Percentiles rank a stretch among this genome's conserved stretches.
Conservation (phyloP, 2,113 vertebrate species). For the Pungitius pungitius region DNA sequence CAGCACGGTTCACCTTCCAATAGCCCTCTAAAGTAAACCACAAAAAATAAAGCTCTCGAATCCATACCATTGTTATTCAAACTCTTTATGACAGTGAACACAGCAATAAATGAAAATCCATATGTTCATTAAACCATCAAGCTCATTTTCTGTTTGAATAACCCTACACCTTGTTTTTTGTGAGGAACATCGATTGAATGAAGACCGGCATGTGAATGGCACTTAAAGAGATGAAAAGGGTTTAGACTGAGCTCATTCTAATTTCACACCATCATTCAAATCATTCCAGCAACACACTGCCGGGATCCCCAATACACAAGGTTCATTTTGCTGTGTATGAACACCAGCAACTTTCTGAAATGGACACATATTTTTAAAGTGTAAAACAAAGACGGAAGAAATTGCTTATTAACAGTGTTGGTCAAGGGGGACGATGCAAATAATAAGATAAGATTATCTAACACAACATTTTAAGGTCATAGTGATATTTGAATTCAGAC, state of each 20-base stretch:
- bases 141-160: conserved; percentile 61
- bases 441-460: neutral
- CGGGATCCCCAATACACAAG: conserved; percentile 63
- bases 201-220: conserved; percentile 6
- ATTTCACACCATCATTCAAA: conserved; percentile 57
- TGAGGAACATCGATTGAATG: neutral
- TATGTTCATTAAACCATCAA: conserved; percentile 54
- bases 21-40: conserved; percentile 37
- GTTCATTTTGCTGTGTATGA: conserved; percentile 64
- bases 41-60: conserved; percentile 8
- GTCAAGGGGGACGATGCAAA: no score
- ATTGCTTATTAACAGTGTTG: neutral
- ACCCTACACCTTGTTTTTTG: conserved; percentile 42
- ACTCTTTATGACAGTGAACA: conserved; percentile 7
- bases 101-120: conserved; percentile 47
- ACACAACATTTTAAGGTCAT: neutral
- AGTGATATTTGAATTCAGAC: neutral
- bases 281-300: conserved; percentile 41
- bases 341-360: conserved; percentile 56
- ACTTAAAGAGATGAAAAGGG: conserved; percentile 31
- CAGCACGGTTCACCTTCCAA: conserved; percentile 56
- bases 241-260: conserved; percentile 32
- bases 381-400: conserved; percentile 18
- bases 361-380: conserved; percentile 36
- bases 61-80: neutral